Base-by-base conservation (phyloP, 2,888 invertebrate species). In the Cabera pusaria region DNA sequence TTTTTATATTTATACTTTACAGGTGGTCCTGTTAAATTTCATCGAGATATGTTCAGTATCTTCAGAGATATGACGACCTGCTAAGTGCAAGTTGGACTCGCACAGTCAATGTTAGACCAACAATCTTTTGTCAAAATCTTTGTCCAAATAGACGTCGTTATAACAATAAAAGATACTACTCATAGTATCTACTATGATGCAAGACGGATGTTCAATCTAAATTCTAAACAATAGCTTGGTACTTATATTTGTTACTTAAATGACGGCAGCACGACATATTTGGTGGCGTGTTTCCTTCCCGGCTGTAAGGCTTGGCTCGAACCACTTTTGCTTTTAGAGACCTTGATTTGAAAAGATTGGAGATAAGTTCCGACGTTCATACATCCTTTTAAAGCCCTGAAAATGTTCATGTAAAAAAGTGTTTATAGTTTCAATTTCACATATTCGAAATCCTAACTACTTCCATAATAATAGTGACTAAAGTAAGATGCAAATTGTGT, bases 181-280 rank as follows among this genome's bases (percentile, higher is more conserved):
- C n/a, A n/a, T n/a, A n/a, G n/a, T n/a, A n/a, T 33, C 34, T 42
- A 36, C 36, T 46, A 32, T 46, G 45, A 44, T 42, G 28, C 36
- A 47, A 51, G 39, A 39, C 55, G 52, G 56, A 59, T 54, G 14
- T 14, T 4, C 14, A 14, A n/a, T n/a, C n/a, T n/a, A n/a, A n/a
- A n/a, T n/a, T 33, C 51, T 47, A 62, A 59, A 72, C 66, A 68
- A 67, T 66, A 48, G 57, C 41, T 39, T 22, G 12, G 20, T 20
- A 33, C n/a, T 5, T 22, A 25, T n/a, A n/a, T 23, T 28, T 28
- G 19, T 16, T 24, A 12, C 44, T 33, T 29, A 34, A 39, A 41
- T 70, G 72, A 67, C 67, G 64, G 32, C 59, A 66, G 58, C 56
- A 55, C 47, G 56, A 56, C 63, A 47, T 65, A 59, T 71, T 60